These are phyloP conservation scores for Priocnemis perturbator DNA, from an alignment of 2,888 invertebrate species.

Conservation along the genomic window DNA sequence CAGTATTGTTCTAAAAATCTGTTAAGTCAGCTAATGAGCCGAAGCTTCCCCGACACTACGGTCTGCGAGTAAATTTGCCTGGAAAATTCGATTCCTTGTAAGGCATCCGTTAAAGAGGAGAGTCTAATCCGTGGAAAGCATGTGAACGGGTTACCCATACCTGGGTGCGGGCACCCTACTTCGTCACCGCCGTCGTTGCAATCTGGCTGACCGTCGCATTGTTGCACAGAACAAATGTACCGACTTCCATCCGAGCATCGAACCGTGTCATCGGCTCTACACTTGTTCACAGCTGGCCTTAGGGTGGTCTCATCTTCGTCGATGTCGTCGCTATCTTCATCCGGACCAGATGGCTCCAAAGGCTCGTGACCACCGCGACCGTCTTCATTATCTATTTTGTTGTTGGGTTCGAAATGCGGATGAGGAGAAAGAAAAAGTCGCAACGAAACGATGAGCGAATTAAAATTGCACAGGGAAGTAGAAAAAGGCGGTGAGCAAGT, in stretches of 20 bases:
- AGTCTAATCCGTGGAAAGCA: too few species aligned
- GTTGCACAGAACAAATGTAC: conserved; percentile 78
- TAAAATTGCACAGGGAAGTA: too few species aligned
- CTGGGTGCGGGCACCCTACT: conserved; percentile 49
- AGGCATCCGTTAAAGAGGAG: too few species aligned
- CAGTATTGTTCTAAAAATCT: too few species aligned
- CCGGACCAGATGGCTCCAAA: not conserved
- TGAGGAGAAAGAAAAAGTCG: not conserved
- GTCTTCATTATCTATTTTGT: conserved; percentile 11
- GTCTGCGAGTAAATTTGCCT: too few species aligned
- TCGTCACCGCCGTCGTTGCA: conserved; percentile 85
- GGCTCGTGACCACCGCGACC: not conserved
- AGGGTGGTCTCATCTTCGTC: not conserved
- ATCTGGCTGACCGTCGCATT: conserved; percentile 81
- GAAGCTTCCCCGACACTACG: too few species aligned
- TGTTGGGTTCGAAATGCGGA: not conserved
- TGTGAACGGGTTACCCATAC: conserved; percentile 26
- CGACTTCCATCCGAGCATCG: conserved; percentile 76
- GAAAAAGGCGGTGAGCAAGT: too few species aligned
- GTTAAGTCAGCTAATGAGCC: too few species aligned
- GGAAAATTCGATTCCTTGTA: too few species aligned
- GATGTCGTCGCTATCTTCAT: not conserved
- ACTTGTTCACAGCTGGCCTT: conserved; percentile 60
- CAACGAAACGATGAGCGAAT: too few species aligned
- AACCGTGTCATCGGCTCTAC: conserved; percentile 77